Evolutionary conservation across 2,113 vertebrate species (phyloP).

Genomic region (Lagopus leucura): DNA sequence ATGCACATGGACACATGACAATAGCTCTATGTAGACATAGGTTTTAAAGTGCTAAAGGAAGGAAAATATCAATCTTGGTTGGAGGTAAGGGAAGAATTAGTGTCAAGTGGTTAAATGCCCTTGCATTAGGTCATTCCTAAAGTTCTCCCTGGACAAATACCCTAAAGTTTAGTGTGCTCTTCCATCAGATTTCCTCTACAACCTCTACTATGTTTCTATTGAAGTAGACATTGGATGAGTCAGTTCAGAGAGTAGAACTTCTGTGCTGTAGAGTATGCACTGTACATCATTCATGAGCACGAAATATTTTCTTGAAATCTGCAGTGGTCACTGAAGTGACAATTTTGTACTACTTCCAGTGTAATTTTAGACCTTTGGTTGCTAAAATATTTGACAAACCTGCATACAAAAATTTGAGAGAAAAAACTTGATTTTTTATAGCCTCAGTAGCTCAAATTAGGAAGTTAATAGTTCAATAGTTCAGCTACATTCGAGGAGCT

Average conservation of each 20-base stretch:
- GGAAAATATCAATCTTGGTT: neutral
- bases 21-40: neutral
- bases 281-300: neutral
- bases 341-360: neutral
- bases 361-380: neutral
- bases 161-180: neutral
- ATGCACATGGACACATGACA: neutral
- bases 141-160: neutral
- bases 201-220: neutral
- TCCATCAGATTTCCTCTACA: neutral
- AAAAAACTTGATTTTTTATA: neutral
- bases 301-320: neutral
- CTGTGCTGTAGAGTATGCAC: neutral
- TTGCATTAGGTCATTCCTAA: neutral
- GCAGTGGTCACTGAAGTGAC: neutral
- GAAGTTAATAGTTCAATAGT: neutral
- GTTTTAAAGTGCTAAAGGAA: neutral
- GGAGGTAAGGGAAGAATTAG: neutral
- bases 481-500: neutral
- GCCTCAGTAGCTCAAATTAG: neutral
- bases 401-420: neutral
- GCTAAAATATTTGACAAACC: neutral
- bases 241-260: neutral
- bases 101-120: neutral
- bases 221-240: neutral